phyloP scores from a whole-genome alignment of 2,797 vertebrate species.

The Odontamblyopus lacepedii region DNA sequence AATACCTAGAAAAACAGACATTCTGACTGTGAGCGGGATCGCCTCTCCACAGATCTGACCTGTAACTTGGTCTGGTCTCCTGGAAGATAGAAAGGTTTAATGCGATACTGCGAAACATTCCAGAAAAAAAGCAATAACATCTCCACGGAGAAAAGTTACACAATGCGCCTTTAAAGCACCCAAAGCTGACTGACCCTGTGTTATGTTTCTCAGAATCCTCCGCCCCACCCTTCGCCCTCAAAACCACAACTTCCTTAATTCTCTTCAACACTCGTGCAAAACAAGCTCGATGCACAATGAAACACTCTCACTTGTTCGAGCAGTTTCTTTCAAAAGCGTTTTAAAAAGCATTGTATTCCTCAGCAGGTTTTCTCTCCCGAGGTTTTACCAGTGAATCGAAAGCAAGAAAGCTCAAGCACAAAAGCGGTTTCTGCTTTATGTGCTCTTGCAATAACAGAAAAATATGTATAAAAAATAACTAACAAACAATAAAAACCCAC shows the following conservation, averaged over 20 bases:
- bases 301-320: neutral
- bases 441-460: neutral
- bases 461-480: neutral
- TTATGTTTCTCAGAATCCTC: neutral
- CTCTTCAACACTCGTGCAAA: neutral
- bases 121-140: too few species aligned
- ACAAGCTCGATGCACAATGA: neutral
- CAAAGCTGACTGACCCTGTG: too few species aligned
- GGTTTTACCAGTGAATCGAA: neutral
- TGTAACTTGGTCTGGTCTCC: too few species aligned
- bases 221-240: conserved; percentile 1
- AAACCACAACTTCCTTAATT: conserved; percentile 65
- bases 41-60: too few species aligned
- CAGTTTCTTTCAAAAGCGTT: neutral
- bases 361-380: neutral
- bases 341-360: neutral
- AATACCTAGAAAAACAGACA: too few species aligned
- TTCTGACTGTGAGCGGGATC: too few species aligned
- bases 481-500: too few species aligned
- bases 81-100: too few species aligned
- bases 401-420: neutral
- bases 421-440: neutral
- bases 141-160: too few species aligned
- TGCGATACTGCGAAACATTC: too few species aligned
- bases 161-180: too few species aligned